Conservation (phyloP, 1,140 invertebrate genomes). For the Oryctes rhinoceros region DNA sequence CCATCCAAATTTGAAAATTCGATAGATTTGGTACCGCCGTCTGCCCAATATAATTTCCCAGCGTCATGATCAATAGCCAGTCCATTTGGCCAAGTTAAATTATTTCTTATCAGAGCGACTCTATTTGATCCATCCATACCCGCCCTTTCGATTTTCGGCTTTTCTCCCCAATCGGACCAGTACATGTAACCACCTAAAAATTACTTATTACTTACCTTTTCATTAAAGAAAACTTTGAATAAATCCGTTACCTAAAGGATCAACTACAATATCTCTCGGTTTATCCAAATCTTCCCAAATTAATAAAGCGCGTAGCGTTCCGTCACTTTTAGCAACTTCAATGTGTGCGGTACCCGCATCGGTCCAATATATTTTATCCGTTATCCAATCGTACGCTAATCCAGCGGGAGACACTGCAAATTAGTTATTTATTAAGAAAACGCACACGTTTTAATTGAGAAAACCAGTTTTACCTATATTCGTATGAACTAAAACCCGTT, state of each 20-base stretch:
- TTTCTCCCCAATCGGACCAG: conserved; percentile 89
- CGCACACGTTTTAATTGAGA: no score
- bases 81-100: conserved; percentile 83
- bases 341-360: conserved; percentile 83
- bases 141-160: conserved; percentile 83
- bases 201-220: no score
- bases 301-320: conserved; percentile 76
- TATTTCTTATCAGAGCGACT: conserved; percentile 71
- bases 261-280: conserved; percentile 84
- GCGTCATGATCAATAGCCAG: conserved; percentile 79
- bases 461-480: conserved; percentile 69
- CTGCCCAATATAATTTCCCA: conserved; percentile 81
- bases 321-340: conserved; percentile 82
- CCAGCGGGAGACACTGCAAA: conserved; percentile 73
- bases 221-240: no score
- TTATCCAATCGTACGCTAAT: conserved; percentile 86
- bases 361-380: conserved; percentile 89
- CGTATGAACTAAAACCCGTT: conserved; percentile 72
- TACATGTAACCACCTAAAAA: conserved; percentile 77
- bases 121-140: conserved; percentile 87
- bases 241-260: conserved; percentile 70
- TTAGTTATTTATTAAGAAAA: neutral
- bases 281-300: conserved; percentile 84
- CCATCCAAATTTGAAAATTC: conserved; percentile 86
- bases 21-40: conserved; percentile 80